Conservation (phyloP, 1,140 invertebrate species). For the Neodiprion fabricii region DNA sequence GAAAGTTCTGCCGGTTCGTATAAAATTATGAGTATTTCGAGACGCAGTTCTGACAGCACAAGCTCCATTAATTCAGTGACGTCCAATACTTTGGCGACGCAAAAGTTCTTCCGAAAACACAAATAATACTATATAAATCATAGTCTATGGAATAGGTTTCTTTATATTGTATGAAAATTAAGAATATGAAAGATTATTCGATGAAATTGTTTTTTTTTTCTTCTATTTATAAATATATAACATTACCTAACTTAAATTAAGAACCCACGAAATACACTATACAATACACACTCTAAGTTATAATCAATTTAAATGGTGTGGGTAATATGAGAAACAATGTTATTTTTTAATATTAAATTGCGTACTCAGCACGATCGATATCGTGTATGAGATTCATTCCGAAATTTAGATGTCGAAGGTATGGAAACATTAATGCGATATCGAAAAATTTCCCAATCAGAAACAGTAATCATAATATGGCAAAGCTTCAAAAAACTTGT, state of each 20-base stretch:
- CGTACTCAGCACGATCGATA: no score
- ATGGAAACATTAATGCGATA: no score
- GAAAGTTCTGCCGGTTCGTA: conserved; percentile 31
- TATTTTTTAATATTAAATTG: neutral
- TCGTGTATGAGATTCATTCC: no score
- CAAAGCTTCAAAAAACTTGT: no score
- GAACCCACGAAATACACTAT: neutral
- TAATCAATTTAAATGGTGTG: neutral
- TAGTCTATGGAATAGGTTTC: neutral
- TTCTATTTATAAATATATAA: neutral
- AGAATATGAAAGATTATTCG: neutral
- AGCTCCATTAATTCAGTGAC: conserved; percentile 27
- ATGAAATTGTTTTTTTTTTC: neutral
- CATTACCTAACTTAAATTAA: conserved; percentile 2
- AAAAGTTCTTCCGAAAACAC: conserved; percentile 42
- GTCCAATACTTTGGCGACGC: conserved; percentile 30
- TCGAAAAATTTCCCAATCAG: no score
- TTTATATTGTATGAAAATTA: neutral
- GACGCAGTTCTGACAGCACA: conserved; percentile 32
- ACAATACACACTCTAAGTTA: neutral
- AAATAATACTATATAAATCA: neutral
- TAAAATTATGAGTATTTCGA: conserved; percentile 27
- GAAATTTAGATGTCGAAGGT: no score
- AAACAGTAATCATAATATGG: no score
- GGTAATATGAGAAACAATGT: neutral